Conservation (phyloP, 64 coral and sea anemone species). For the Platygyra sinensis region DNA sequence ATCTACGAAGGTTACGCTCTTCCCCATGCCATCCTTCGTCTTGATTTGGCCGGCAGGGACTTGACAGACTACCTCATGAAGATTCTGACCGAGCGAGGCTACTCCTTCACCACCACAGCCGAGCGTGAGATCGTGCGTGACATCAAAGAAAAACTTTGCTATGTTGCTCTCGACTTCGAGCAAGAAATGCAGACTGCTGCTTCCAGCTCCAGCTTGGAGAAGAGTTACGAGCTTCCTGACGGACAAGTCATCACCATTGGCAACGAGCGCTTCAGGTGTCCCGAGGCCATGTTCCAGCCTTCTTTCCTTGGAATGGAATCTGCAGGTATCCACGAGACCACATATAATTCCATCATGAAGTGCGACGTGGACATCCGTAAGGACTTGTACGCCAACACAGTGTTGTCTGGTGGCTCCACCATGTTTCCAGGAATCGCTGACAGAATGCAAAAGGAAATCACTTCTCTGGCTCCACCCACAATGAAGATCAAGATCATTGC, state of each 20-base stretch:
- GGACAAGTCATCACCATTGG: conserved; percentile 84
- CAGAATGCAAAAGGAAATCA: too few species aligned
- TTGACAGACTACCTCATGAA: conserved; percentile 78
- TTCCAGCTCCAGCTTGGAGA: conserved; percentile 69
- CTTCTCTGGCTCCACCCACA: too few species aligned
- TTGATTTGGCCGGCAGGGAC: conserved; percentile 72
- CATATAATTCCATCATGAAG: too few species aligned
- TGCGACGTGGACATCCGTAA: too few species aligned
- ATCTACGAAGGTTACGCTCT: conserved; percentile 80
- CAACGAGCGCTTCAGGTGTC: conserved; percentile 69
- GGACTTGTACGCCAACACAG: too few species aligned
- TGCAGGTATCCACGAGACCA: conserved; percentile 56
- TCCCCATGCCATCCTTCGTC: conserved; percentile 68
- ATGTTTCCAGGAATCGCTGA: too few species aligned
- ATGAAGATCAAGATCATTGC: too few species aligned
- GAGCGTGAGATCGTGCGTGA: conserved; percentile 78
- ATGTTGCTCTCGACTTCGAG: conserved; percentile 67
- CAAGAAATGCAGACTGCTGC: conserved; percentile 68
- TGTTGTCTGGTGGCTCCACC: too few species aligned
- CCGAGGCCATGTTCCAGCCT: conserved; percentile 76
- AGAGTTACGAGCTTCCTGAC: conserved; percentile 81
- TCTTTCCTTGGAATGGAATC: conserved; percentile 86
- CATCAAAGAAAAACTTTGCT: conserved; percentile 74
- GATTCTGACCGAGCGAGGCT: conserved; percentile 75
- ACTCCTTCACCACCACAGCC: conserved; percentile 74